A percentile compares a stretch with the other conserved stretches of the same genome.
Evolutionary conservation across 2,797 vertebrate genomes (phyloP).

Genomic region (Cynopterus sphinx): DNA sequence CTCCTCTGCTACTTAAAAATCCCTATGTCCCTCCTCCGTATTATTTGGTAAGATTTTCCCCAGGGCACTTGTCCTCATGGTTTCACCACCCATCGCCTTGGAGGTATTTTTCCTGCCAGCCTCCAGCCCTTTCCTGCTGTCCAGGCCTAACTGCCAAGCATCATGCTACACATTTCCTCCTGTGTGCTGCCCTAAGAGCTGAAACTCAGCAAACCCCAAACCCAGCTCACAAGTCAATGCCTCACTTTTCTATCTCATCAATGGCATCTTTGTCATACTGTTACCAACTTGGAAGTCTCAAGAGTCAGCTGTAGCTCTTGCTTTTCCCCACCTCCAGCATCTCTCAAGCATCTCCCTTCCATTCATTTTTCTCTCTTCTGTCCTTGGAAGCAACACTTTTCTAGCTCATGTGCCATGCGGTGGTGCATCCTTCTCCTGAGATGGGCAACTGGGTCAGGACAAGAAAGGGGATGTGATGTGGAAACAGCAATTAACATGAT

Average conservation of each 20-base stretch:
- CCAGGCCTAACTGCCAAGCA: neutral
- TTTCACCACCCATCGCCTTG: neutral
- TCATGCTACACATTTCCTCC: neutral
- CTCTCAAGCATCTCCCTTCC: neutral
- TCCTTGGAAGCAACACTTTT: neutral
- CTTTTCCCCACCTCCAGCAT: no score
- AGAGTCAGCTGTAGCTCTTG: neutral
- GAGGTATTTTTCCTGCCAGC: neutral
- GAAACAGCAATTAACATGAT: neutral
- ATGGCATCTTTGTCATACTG: fast-evolving
- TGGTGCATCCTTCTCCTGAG: neutral
- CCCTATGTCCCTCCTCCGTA: fast-evolving
- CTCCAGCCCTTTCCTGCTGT: fast-evolving
- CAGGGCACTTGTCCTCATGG: fast-evolving
- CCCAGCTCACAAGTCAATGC: no score
- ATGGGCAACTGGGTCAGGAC: fast-evolving
- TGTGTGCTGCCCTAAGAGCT: neutral
- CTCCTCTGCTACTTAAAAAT: neutral
- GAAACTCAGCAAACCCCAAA: neutral
- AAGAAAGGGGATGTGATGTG: no score
- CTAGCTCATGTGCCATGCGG: neutral
- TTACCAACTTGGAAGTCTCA: neutral
- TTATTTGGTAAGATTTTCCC: neutral
- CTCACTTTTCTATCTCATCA: neutral
- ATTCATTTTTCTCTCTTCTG: neutral